A percentile compares a stretch with the other conserved stretches of the same genome.
Evolutionary conservation across 2,113 vertebrate species (phyloP).

Genomic region (Cyprinus carpio): DNA sequence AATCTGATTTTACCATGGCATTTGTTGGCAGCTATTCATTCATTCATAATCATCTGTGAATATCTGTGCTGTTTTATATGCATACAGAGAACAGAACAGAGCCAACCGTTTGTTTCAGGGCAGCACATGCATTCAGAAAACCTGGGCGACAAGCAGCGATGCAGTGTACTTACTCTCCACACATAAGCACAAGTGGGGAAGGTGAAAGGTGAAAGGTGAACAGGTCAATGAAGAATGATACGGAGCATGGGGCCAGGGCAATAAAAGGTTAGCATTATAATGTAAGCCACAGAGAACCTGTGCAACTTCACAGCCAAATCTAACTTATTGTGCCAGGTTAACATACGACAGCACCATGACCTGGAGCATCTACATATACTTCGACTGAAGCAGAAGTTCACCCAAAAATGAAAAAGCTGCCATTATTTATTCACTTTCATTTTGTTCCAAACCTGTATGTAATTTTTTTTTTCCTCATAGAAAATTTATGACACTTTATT

Average conservation of each 20-base stretch:
- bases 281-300: slow-evolving; percentile 62
- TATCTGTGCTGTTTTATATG: neutral
- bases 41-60: neutral
- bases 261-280: slow-evolving; percentile 64
- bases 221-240: slow-evolving; percentile 78
- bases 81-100: neutral
- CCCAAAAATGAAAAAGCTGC: neutral
- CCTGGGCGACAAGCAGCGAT: neutral
- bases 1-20: neutral
- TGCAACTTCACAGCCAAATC: slow-evolving; percentile 6
- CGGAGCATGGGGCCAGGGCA: slow-evolving; percentile 75
- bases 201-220: slow-evolving; percentile 66
- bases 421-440: neutral
- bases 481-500: neutral
- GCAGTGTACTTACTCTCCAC: slow-evolving; percentile 79
- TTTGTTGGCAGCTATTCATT: neutral
- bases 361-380: neutral
- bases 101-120: neutral
- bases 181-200: slow-evolving; percentile 62
- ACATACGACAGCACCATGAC: neutral
- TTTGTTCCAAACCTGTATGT: neutral
- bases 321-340: neutral
- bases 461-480: neutral
- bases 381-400: neutral
- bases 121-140: slow-evolving; percentile 43